Conservation (phyloP, 2,888 invertebrate species). For the Junonia oenone region DNA sequence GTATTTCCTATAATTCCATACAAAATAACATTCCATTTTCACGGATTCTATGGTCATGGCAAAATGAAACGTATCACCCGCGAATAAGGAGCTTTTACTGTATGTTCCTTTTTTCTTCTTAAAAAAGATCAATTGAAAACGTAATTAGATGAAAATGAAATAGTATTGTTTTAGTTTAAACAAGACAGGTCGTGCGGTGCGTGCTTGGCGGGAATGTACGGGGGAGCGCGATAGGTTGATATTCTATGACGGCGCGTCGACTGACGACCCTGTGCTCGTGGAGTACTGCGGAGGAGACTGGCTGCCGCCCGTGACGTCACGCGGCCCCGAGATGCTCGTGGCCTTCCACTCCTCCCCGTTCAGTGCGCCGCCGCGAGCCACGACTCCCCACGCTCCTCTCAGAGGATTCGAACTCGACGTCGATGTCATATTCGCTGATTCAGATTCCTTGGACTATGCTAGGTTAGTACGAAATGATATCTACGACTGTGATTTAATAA, state of each 20-base stretch:
- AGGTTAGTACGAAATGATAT: slow-evolving; percentile 52
- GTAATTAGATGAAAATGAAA: too few species aligned
- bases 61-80: too few species aligned
- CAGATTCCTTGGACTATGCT: slow-evolving; percentile 91
- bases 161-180: slow-evolving; percentile 71
- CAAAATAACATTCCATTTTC: too few species aligned
- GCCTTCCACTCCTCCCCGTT: slow-evolving; percentile 92
- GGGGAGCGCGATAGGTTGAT: slow-evolving; percentile 90
- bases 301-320: slow-evolving; percentile 85
- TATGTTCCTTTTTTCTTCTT: too few species aligned
- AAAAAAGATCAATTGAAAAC: too few species aligned
- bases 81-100: too few species aligned
- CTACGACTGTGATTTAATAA: too few species aligned
- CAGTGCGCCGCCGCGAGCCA: slow-evolving; percentile 86
- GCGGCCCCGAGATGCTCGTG: slow-evolving; percentile 91
- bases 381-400: slow-evolving; percentile 82
- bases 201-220: slow-evolving; percentile 91
- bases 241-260: slow-evolving; percentile 90
- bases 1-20: too few species aligned
- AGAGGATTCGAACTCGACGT: slow-evolving; percentile 90
- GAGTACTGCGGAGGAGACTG: slow-evolving; percentile 94
- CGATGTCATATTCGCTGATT: slow-evolving; percentile 93
- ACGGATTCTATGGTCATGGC: too few species aligned
- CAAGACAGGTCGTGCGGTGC: slow-evolving; percentile 84
- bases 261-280: slow-evolving; percentile 90